Conservation (phyloP, 2,797 vertebrate genomes). For the Thunnus albacares region DNA sequence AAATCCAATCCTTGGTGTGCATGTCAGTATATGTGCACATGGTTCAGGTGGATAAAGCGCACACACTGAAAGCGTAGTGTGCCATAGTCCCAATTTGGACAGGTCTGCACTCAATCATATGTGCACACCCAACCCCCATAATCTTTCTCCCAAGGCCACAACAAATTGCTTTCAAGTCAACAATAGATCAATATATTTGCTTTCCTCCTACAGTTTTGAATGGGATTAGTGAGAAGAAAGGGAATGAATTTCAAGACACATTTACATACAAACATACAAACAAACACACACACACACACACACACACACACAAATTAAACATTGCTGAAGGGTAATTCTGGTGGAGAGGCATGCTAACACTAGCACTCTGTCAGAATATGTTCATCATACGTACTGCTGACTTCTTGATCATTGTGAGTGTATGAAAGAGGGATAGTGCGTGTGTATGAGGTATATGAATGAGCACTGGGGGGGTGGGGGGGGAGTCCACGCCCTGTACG, state of each 20-base stretch:
- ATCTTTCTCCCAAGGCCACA: slow-evolving; percentile 46
- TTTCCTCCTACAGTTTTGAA: slow-evolving; percentile 56
- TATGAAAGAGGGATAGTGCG: slow-evolving; percentile 7
- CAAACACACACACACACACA: background rate
- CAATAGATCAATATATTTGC: slow-evolving; percentile 76
- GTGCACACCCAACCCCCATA: slow-evolving; percentile 47
- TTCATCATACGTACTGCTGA: slow-evolving; percentile 39
- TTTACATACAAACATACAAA: background rate
- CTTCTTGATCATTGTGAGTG: slow-evolving; percentile 15
- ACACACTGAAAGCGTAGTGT: background rate
- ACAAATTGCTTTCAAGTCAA: slow-evolving; percentile 73
- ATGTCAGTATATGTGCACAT: background rate
- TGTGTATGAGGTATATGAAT: slow-evolving; percentile 36
- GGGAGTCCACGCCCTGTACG: slow-evolving; percentile 58
- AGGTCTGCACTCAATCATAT: slow-evolving; percentile 49
- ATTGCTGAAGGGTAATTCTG: slow-evolving; percentile 34
- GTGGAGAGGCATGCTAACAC: slow-evolving; percentile 38
- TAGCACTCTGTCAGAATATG: slow-evolving; percentile 46
- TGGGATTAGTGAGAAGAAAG: slow-evolving; percentile 53
- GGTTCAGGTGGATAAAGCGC: background rate
- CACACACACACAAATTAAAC: slow-evolving; percentile 2
- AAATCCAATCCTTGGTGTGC: background rate
- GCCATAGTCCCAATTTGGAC: slow-evolving; percentile 2
- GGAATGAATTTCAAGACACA: slow-evolving; percentile 46
- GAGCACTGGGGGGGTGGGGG: slow-evolving; percentile 11